Evolutionary conservation across 35 echinoderm and acorn worm species (phyloP), one percentile per base, ranked within the genome.

Genomic region (Chiridota heheva): DNA sequence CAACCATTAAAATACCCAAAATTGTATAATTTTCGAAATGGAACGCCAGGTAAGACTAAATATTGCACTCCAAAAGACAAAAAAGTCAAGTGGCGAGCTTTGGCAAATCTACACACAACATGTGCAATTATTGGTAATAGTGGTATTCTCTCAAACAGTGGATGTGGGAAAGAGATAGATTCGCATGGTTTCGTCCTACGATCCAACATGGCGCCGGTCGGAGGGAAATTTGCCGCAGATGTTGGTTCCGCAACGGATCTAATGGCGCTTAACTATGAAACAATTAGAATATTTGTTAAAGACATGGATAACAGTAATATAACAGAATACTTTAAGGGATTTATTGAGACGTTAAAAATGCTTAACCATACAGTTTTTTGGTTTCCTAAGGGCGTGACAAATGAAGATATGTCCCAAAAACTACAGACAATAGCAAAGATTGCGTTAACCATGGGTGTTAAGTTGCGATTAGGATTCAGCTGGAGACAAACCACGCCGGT

Each of bases 61-160:
- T n/a, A n/a, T n/a, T n/a, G n/a, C n/a, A n/a, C n/a, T n/a, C n/a
- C n/a, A n/a, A n/a, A n/a, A n/a, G n/a, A n/a, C n/a, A n/a, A n/a
- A n/a, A n/a, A n/a, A n/a, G n/a, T n/a, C n/a, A n/a, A n/a, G n/a
- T n/a, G n/a, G n/a, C n/a, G n/a, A n/a, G n/a, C n/a, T n/a, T n/a
- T n/a, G n/a, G n/a, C n/a, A n/a, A 71, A 71, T n/a, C 64, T n/a
- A 47, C 35, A 74, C 31, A 22, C 6, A 6, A 84, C 49, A 24
- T 91, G 88, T 66, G 88, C 81, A 13, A 4, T 91, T 12, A 74
- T 91, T 4, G 88, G 88, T 8, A 91, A 84, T 63, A 58, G 71
- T n/a, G 88, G 88, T 20, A 80, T 91, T n/a, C 49, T 91, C 2
- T 22, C 69, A 22, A 25, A 79, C 13, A 91, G 88, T n/a, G 27